These are phyloP conservation scores for Prenolepis imparis DNA, from an alignment of 2,888 invertebrate species.

Conservation along the genomic window DNA sequence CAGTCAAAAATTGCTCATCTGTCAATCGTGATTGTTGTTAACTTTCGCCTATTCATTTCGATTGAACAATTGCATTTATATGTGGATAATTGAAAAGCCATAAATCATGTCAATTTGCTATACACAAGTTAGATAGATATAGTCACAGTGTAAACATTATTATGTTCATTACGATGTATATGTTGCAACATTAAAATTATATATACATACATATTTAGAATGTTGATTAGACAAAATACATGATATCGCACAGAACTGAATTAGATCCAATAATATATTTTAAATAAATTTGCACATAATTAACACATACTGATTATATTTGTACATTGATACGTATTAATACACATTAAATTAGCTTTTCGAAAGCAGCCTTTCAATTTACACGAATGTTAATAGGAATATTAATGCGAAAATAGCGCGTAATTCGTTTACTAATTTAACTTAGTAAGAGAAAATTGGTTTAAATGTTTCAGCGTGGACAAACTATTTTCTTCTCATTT, in stretches of 20 bases:
- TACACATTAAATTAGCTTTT: constrained; percentile 2
- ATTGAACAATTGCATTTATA: constrained; percentile 39
- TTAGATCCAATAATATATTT: not conserved
- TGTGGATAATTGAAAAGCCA: constrained; percentile 16
- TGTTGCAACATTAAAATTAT: constrained; percentile 29
- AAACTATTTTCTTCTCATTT: constrained; percentile 23
- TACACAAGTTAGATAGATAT: constrained; percentile 5
- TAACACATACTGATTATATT: not conserved
- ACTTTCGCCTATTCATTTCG: not conserved
- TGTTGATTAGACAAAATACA: not conserved
- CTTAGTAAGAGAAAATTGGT: not conserved
- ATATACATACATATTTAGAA: not conserved
- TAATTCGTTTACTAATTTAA: constrained; percentile 15
- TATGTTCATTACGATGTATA: constrained; percentile 15
- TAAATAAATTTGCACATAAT: not conserved
- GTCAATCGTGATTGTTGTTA: not conserved
- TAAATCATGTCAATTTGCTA: constrained; percentile 37
- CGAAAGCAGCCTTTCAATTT: not conserved
- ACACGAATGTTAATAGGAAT: constrained; percentile 11
- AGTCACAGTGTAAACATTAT: not conserved
- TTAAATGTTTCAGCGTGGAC: not conserved
- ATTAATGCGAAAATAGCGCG: constrained; percentile 8
- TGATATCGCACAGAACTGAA: not conserved
- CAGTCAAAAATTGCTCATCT: not conserved
- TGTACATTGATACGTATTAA: not conserved